phyloP scores from a whole-genome alignment of 2,888 invertebrate genomes.

The Harpalus rufipes region DNA sequence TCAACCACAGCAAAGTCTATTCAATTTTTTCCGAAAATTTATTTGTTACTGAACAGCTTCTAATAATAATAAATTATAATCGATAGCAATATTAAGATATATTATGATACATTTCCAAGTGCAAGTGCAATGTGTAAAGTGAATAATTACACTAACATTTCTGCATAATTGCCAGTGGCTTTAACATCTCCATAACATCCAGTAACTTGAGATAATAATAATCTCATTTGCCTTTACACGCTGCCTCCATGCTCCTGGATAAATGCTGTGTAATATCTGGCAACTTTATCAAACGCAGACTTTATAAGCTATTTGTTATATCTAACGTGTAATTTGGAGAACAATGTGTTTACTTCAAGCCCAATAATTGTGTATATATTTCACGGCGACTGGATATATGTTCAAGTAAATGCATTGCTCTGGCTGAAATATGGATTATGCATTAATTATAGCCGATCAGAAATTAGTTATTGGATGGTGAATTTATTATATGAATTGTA shows the following conservation, averaged over 20 bases:
- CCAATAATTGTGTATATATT: background rate
- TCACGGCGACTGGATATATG: background rate
- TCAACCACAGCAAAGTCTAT: too few relatives aligned
- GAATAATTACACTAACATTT: background rate
- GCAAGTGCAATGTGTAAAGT: too few relatives aligned
- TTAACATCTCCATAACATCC: background rate
- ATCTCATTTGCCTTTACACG: background rate
- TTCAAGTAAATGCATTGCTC: background rate
- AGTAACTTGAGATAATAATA: background rate
- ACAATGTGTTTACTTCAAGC: background rate
- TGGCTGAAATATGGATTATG: background rate
- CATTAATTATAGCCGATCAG: background rate
- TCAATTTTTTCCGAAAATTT: too few relatives aligned
- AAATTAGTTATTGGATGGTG: background rate
- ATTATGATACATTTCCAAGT: too few relatives aligned
- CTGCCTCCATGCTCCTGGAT: background rate
- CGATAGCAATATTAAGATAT: too few relatives aligned
- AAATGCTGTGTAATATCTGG: background rate
- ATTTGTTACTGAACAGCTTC: too few relatives aligned
- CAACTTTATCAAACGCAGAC: background rate
- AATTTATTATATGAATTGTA: background rate
- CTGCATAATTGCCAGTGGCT: background rate
- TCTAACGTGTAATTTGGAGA: constrained; percentile 2
- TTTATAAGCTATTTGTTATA: background rate
- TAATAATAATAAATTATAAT: too few relatives aligned